A percentile compares a stretch with the other conserved stretches of the same genome.
These are phyloP conservation scores for Calycopis cecrops DNA, from an alignment of 1,140 invertebrate species.

Conservation along the genomic window DNA sequence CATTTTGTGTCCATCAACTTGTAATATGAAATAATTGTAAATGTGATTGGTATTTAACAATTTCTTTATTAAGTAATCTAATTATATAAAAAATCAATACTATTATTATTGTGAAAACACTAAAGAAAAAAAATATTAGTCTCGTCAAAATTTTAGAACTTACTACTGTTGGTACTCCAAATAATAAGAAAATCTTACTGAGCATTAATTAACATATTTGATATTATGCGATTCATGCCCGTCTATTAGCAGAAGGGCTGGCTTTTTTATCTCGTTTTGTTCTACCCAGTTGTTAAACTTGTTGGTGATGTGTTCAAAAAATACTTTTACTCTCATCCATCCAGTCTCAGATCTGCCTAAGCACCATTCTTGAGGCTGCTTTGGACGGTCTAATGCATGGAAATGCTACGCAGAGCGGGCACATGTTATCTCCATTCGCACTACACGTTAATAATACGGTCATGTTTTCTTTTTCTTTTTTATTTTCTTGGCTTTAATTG, in stretches of 20 bases:
- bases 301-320: conserved; percentile 34
- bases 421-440: conserved; percentile 35
- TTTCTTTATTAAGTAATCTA: no score
- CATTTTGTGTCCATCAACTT: no score
- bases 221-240: conserved; percentile 58
- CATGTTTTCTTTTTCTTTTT: conserved; percentile 46
- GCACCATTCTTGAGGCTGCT: conserved; percentile 6
- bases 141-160: no score
- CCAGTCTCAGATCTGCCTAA: conserved; percentile 49
- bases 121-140: no score
- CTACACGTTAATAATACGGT: conserved; percentile 35
- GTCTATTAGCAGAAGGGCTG: conserved; percentile 56
- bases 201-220: conserved; percentile 44
- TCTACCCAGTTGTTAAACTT: conserved; percentile 41
- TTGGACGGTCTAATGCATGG: no score
- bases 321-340: conserved; percentile 49
- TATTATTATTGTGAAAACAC: no score
- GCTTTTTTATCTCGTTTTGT: conserved; percentile 32
- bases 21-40: no score
- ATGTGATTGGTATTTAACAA: no score
- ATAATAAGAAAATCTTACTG: conserved; percentile 54
- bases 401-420: conserved; percentile 35
- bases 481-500: conserved; percentile 32
- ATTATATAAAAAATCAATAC: no score
- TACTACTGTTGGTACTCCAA: no score